Conservation (phyloP, 2,797 vertebrate species). For the Naso thynnoides region DNA sequence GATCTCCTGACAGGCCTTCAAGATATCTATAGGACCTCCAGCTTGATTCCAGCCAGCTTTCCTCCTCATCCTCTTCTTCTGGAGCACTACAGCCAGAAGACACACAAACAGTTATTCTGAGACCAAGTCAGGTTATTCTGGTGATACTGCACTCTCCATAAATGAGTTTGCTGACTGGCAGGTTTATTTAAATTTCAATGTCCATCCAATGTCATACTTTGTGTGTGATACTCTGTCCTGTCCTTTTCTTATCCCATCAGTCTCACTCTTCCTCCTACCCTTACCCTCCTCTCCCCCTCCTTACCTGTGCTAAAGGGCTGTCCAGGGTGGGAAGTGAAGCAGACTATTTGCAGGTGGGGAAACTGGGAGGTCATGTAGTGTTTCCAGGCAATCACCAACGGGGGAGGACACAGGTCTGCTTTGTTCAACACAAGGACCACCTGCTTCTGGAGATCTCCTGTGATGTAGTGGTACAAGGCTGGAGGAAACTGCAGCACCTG, state of each 20-base stretch:
- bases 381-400: slow-evolving; percentile 92
- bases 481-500: slow-evolving; percentile 94
- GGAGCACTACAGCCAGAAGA: slow-evolving; percentile 83
- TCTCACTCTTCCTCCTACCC: neutral
- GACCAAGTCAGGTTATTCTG: slow-evolving; percentile 7
- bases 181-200: slow-evolving; percentile 16
- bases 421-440: slow-evolving; percentile 94
- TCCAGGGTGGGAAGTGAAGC: slow-evolving; percentile 92
- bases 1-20: slow-evolving; percentile 91
- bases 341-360: slow-evolving; percentile 88
- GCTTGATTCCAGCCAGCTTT: slow-evolving; percentile 86
- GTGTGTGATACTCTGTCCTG: neutral
- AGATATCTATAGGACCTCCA: slow-evolving; percentile 88
- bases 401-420: slow-evolving; percentile 88
- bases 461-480: slow-evolving; percentile 89
- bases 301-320: slow-evolving; percentile 86
- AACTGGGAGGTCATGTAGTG: slow-evolving; percentile 91
- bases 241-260: neutral
- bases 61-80: slow-evolving; percentile 88
- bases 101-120: neutral
- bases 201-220: slow-evolving; percentile 4
- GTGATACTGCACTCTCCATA: neutral
- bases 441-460: slow-evolving; percentile 87
- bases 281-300: neutral
- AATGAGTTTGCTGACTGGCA: slow-evolving; percentile 11